Evolutionary conservation across 92 coral and sea anemone genomes (phyloP), one percentile per base, ranked within the genome.

Genomic region (Siderastrea radians): DNA sequence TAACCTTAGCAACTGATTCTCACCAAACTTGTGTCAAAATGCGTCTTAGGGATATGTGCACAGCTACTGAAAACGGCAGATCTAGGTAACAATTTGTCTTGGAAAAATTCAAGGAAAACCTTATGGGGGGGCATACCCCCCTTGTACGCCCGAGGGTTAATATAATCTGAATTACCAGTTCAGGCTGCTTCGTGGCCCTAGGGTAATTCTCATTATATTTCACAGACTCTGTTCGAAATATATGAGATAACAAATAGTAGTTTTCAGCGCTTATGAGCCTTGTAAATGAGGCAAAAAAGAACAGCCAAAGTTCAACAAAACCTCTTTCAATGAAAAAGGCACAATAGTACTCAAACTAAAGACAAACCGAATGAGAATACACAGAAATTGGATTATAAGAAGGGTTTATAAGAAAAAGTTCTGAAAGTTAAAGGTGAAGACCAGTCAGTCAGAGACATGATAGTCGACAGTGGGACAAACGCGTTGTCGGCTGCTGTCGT

Each of bases 171-270:
- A 81, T 72, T 88, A 88, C 82, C 63, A 69, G 14, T 19, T 7
- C 89, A 76, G 89, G 82, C 82, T 74, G 58, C 77, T 75, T 70
- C 78, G 82, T 67, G 78, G 87, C 91, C 91, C 91, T 87, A 46
- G 91, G 72, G 74, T 68, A 87, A 87, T 80, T 87, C 74, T 59
- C 47, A 82, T 82, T 88, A 88, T 88, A 88, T 88, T 88, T 82
- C 92, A 70, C 80, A 55, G 62, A 88, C 78, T 88, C 68, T 83
- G 81, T 54, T 76, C 68, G 81, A 76, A 76, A 76, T 76, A 76
- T 75, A 74, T 58, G 81, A 85, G 89, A 85, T 44, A 43, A 72
- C 76, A 55, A 72, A 61, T 16, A 83, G 87, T 88, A 73, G 88
- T 70, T 49, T 88, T 88, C 60, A 87, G 80, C 86, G 72, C 81